Conservation (phyloP, 2,113 vertebrate genomes). For the Bettongia penicillata region DNA sequence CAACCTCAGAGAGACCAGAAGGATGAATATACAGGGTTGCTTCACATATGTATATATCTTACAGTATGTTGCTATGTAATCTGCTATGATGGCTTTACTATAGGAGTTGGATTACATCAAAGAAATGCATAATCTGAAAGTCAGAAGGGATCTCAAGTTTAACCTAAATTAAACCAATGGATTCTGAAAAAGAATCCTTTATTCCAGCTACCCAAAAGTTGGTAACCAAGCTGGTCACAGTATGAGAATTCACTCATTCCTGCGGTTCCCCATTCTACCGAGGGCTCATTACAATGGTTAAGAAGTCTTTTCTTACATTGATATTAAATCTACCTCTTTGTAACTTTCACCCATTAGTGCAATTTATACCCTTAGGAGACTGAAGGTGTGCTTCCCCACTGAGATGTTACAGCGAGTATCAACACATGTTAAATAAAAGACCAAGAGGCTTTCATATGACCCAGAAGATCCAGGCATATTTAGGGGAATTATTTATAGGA, state of each 20-base stretch:
- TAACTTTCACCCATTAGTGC: neutral
- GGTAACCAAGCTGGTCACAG: neutral
- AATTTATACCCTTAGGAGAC: neutral
- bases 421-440: neutral
- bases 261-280: neutral
- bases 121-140: neutral
- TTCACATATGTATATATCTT: neutral
- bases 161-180: neutral
- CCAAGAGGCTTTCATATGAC: neutral
- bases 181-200: neutral
- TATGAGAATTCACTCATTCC: neutral
- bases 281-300: neutral
- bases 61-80: neutral
- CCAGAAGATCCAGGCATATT: neutral
- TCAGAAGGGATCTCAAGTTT: neutral
- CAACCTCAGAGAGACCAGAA: neutral
- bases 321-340: neutral
- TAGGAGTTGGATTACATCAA: neutral
- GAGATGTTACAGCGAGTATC: neutral
- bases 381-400: neutral
- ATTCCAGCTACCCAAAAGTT: neutral
- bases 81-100: neutral
- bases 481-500: neutral
- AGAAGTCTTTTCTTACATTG: neutral
- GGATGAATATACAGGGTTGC: neutral